Base-by-base conservation (phyloP, 2,888 invertebrate genomes). In the Drosophila colorata region DNA sequence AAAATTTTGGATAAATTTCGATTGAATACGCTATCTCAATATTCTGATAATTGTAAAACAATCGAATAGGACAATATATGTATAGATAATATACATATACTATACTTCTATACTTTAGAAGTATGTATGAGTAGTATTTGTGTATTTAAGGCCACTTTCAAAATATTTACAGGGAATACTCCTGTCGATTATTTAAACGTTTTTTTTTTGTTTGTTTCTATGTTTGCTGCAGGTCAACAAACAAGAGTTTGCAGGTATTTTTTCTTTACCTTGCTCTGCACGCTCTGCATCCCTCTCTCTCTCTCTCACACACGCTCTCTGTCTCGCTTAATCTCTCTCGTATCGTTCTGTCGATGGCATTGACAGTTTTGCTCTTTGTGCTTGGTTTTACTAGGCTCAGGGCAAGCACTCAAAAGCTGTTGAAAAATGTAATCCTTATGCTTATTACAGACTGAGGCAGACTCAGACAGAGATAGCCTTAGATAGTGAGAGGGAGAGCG, bases 351-450 rank as follows among this genome's bases (percentile, higher is more conserved):
- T 35, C 60, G 44, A 20, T 57, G 56, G 41, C 56, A 61, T 72
- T 64, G 53, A 37, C 48, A 63, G 52, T 38, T 63, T 40, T 66
- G 28, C 38, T 41, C 31, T 61, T 58, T 74, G 37, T 58, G 53
- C 57, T 46, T 46, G 51, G 38, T 43, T 44, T 52, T 44, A 47
- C 59, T 37, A 31, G 37, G 57, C 65, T 60, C 66, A 55, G 31
- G 46, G 59, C 64, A 67, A 64, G 33, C 65, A 73, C 57, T 74
- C 64, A 59, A 63, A 76, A 68, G 48, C 69, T 72, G 37, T 69
- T 59, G 47, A 48, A 56, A 48, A 48, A 63, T 55, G 44, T 76
- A 83, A 82, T 86, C 73, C 76, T 65, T 48, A 33, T 64, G 68
- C 76, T 74, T 69, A 86, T 74, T 71, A 67, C 70, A 68, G 58